Evolutionary conservation across 2,888 invertebrate genomes (phyloP).

Genomic region (Eucriotettix oculatus): DNA sequence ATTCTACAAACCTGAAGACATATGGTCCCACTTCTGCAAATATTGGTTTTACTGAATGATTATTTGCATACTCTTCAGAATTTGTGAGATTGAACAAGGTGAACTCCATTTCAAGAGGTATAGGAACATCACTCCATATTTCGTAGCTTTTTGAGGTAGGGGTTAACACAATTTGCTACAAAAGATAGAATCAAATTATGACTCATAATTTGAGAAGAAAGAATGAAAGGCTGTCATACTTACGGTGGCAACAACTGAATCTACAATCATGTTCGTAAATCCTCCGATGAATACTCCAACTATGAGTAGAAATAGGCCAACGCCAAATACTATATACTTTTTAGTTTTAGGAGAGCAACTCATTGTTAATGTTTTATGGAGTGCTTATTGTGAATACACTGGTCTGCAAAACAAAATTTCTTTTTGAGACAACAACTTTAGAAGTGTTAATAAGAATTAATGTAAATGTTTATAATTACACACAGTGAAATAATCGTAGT

Average conservation of each 20-base stretch:
- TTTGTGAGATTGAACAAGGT: neutral
- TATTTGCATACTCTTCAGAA: neutral
- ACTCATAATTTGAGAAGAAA: neutral
- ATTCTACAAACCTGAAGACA: neutral
- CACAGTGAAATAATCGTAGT: too few relatives aligned
- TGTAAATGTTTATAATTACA: too few relatives aligned
- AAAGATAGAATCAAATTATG: neutral
- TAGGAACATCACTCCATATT: neutral
- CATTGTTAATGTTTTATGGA: too few relatives aligned
- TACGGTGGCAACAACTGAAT: neutral
- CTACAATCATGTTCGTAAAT: neutral
- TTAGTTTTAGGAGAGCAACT: neutral
- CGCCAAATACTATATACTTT: neutral
- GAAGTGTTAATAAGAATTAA: too few relatives aligned
- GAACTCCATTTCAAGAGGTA: neutral
- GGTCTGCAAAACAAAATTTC: too few relatives aligned
- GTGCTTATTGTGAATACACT: too few relatives aligned
- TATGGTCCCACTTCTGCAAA: neutral
- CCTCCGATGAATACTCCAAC: neutral
- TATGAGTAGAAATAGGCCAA: neutral
- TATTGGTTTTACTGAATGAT: neutral
- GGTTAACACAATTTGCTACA: neutral
- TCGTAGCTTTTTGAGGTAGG: neutral
- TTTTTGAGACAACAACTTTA: too few relatives aligned
- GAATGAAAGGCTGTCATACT: neutral